phyloP scores from a whole-genome alignment of 2,888 invertebrate species.

The Lumbricus terrestris region DNA sequence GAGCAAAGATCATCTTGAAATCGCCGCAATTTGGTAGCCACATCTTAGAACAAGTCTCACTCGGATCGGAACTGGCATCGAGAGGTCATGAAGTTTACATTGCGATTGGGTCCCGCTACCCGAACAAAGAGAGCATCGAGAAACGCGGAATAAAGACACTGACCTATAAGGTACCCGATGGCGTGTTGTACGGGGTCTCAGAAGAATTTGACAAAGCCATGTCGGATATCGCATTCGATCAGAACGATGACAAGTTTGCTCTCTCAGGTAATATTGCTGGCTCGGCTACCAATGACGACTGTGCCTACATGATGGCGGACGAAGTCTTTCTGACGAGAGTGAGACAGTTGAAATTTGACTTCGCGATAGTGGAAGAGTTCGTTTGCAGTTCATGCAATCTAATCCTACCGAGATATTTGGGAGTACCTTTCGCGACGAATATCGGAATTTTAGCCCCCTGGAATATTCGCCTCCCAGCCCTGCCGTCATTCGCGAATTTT shows the following conservation, averaged over 20 bases:
- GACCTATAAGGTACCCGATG: not conserved
- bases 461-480: slow-evolving; percentile 22
- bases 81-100: slow-evolving; percentile 31
- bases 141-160: slow-evolving; percentile 4
- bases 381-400: not conserved
- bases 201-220: not conserved
- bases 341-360: slow-evolving; percentile 15
- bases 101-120: slow-evolving; percentile 9
- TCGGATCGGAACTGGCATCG: slow-evolving; percentile 24
- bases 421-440: slow-evolving; percentile 16
- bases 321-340: slow-evolving; percentile 15
- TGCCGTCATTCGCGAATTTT: slow-evolving; percentile 19
- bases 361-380: slow-evolving; percentile 21
- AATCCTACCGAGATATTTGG: slow-evolving; percentile 15
- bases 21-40: slow-evolving; percentile 22
- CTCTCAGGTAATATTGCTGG: not conserved
- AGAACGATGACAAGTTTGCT: not conserved
- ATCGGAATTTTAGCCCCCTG: not conserved
- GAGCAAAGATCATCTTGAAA: slow-evolving; percentile 26
- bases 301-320: slow-evolving; percentile 20
- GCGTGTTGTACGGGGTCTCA: not conserved
- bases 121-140: not conserved
- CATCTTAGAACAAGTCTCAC: slow-evolving; percentile 5
- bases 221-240: not conserved
- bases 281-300: not conserved